A percentile compares a stretch with the other conserved stretches of the same genome.
phyloP scores from a whole-genome alignment of 2,797 vertebrate genomes.

The Sebastes reedi region DNA sequence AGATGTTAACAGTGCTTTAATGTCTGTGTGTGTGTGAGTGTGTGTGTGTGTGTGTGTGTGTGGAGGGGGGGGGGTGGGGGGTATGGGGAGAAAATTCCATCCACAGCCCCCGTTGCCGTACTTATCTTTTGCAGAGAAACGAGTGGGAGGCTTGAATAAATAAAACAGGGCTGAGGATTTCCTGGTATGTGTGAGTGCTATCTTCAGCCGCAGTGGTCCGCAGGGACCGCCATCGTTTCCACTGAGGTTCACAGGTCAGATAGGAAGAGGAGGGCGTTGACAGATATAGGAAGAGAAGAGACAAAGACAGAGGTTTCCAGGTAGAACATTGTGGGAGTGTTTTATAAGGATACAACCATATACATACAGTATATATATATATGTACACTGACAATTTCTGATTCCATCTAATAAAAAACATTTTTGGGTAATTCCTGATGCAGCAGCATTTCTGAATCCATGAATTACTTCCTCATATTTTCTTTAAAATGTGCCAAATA shows the following conservation, averaged over 20 bases:
- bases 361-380: background rate
- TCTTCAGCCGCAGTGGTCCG: conserved; percentile 36
- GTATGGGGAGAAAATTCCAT: conserved; percentile 39
- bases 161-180: conserved; percentile 51
- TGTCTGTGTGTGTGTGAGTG: background rate
- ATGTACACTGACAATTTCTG: background rate
- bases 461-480: too few relatives aligned
- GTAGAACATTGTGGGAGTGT: background rate
- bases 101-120: conserved; percentile 23
- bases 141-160: conserved; percentile 64
- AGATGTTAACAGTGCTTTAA: conserved; percentile 41
- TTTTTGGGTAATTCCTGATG: too few relatives aligned
- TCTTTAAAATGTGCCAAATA: too few relatives aligned
- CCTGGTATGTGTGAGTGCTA: conserved; percentile 21
- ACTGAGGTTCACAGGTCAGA: conserved; percentile 39
- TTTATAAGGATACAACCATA: background rate
- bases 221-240: conserved; percentile 17
- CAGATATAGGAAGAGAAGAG: background rate
- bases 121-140: conserved; percentile 48
- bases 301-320: background rate
- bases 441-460: too few relatives aligned
- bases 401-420: conserved; percentile 1
- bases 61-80: background rate
- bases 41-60: too few relatives aligned
- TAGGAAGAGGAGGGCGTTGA: background rate